Percentiles rank a stretch among this genome's conserved stretches.
Evolutionary conservation across 1,140 invertebrate genomes (phyloP).

Genomic region (Homalodisca vitripennis): DNA sequence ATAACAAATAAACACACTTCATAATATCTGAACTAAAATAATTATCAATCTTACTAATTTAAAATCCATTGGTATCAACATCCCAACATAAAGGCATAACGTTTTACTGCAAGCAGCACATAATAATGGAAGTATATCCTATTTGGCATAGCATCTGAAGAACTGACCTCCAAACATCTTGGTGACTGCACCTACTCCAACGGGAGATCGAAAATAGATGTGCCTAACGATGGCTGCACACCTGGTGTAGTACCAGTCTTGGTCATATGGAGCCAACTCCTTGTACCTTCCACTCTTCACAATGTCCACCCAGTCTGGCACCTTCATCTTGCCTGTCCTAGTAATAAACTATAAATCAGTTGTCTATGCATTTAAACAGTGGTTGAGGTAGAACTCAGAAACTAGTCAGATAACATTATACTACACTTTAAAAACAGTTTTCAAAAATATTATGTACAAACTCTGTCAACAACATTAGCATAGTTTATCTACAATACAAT

Average conservation of each 20-base stretch:
- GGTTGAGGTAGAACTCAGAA: neutral
- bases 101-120: too few relatives aligned
- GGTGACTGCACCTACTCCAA: slow-evolving; percentile 91
- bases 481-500: neutral
- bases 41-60: too few relatives aligned
- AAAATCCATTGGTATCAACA: too few relatives aligned
- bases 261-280: slow-evolving; percentile 95
- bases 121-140: too few relatives aligned
- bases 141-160: too few relatives aligned
- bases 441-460: neutral
- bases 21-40: too few relatives aligned
- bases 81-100: too few relatives aligned
- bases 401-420: neutral
- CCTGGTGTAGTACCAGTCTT: slow-evolving; percentile 96
- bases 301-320: slow-evolving; percentile 96
- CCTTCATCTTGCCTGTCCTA: slow-evolving; percentile 95
- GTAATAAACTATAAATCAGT: slow-evolving; percentile 43
- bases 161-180: slow-evolving; percentile 90
- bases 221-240: slow-evolving; percentile 92
- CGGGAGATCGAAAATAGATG: slow-evolving; percentile 91
- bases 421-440: neutral
- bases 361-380: slow-evolving; percentile 22
- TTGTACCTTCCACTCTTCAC: slow-evolving; percentile 94
- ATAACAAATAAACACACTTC: too few relatives aligned
- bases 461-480: neutral